Evolutionary conservation across 2,113 vertebrate genomes (phyloP).

Genomic region (Lampris incognitus): DNA sequence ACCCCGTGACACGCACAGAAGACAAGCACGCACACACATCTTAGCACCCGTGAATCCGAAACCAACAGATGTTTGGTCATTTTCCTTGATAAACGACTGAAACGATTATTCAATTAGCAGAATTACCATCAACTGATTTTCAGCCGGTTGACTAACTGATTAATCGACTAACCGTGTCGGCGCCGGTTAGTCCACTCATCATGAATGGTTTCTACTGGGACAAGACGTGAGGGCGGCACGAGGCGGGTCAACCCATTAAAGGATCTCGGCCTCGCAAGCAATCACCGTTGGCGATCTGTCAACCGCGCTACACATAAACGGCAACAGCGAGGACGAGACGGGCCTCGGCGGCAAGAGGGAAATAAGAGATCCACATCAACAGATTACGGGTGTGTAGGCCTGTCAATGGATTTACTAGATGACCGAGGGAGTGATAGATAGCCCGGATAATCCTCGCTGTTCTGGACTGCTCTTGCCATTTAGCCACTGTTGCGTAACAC

Average conservation of each 20-base stretch:
- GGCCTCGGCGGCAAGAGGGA: conserved; percentile 32
- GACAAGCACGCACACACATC: too few relatives aligned
- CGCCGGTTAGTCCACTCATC: background rate
- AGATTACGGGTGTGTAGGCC: conserved; percentile 63
- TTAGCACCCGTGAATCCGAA: too few relatives aligned
- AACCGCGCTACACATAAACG: conserved; percentile 32
- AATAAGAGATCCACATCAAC: conserved; percentile 57
- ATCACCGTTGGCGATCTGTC: background rate
- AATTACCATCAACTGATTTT: too few relatives aligned
- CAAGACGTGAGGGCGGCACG: background rate
- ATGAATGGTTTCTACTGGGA: conserved; percentile 4
- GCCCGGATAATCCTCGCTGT: conserved; percentile 65
- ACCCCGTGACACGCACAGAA: too few relatives aligned
- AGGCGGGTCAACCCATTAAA: background rate
- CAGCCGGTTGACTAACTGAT: too few relatives aligned
- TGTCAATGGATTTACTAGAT: conserved; percentile 65
- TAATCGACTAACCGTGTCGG: too few relatives aligned
- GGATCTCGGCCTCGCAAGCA: background rate
- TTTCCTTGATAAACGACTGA: too few relatives aligned
- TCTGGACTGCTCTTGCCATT: conserved; percentile 46
- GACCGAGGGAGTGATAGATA: conserved; percentile 54
- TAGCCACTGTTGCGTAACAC: conserved; percentile 62
- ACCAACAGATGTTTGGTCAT: too few relatives aligned
- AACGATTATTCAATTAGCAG: too few relatives aligned
- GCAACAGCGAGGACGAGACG: conserved; percentile 46